These are phyloP conservation scores for Drosophila acutilabella DNA, from an alignment of 2,888 invertebrate species.

Conservation along the genomic window DNA sequence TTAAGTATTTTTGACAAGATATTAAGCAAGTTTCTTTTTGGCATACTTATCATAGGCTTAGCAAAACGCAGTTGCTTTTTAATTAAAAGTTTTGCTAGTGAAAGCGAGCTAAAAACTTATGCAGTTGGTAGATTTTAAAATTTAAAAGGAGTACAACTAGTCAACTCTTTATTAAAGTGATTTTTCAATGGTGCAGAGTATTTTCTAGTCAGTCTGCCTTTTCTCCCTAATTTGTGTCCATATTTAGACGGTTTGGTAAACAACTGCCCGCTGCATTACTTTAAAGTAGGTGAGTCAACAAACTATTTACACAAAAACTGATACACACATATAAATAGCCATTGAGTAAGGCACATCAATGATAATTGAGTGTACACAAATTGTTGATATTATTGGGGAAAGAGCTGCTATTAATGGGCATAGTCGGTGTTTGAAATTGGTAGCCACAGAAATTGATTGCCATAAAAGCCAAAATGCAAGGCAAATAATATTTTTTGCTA, in stretches of 20 bases:
- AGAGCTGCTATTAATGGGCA: constrained; percentile 42
- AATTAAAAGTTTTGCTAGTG: constrained; percentile 42
- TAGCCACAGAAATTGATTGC: constrained; percentile 73
- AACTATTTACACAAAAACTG: constrained; percentile 1
- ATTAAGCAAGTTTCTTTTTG: constrained; percentile 7
- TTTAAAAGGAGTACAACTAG: background rate
- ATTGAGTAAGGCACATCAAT: constrained; percentile 15
- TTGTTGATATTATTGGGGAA: constrained; percentile 43
- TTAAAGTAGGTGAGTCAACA: constrained; percentile 18
- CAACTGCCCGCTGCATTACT: constrained; percentile 17
- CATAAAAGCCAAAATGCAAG: constrained; percentile 60
- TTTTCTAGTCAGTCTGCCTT: background rate
- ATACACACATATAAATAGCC: background rate
- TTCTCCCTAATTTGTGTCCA: constrained; percentile 28
- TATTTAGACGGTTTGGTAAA: constrained; percentile 35
- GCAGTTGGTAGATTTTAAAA: background rate
- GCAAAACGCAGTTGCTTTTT: constrained; percentile 29
- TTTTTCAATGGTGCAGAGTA: background rate
- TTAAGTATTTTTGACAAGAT: constrained; percentile 15
- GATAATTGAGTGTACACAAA: constrained; percentile 55
- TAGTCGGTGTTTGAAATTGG: constrained; percentile 23
- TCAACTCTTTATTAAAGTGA: too few relatives aligned
- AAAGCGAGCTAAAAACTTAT: background rate
- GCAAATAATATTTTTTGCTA: constrained; percentile 47
- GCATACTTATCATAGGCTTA: constrained; percentile 11